Evolutionary conservation across 2,797 vertebrate genomes (phyloP), one percentile per base, ranked within the genome.

Genomic region (Selene dorsalis): DNA sequence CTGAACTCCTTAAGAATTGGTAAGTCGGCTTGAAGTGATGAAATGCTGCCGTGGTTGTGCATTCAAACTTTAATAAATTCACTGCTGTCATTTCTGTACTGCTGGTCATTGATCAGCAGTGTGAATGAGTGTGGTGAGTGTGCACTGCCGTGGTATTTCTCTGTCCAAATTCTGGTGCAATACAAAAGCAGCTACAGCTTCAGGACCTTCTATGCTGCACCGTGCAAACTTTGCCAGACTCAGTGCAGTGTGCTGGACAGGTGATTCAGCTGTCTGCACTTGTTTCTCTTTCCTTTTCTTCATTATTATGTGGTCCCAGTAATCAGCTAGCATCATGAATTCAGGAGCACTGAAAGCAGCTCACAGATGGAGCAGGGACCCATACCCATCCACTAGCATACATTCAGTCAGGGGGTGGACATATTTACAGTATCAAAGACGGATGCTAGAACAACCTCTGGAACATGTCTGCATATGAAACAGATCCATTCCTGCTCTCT

Each of bases 1-100:
- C 65, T 79, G 56, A 75, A 75, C 43, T 61, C 59, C 61, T 56
- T 52, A 59, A 58, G 52, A 64, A 58, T 69, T 77, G 47, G 70
- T 67, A 58, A 79, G 65, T 80, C 24, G 75, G 81, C 71, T 80
- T 81, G 69, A 81, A 70, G 71, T 85, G 75, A 81, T 84, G 76
- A 87, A 87, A 85, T 59, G 43, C 62, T 62, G 73, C 69, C 1
- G 18, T 69, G 66, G 55, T 50, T 30, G 10, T 12, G 24, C 67
- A 79, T 84, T 72, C 28, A 73, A 52, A 70, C 75, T 58, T 52
- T n/a, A 66, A 78, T 70, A 69, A 64, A 77, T 83, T 58, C 81
- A 43, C 73, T n/a, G 71, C 71, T 78, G 69, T 71, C 73, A 73
- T 76, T 63, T 45, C 35, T 45, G 35, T 22, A 32, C 67, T 43